Base-by-base conservation (phyloP, 2,113 vertebrate species). In the Campylorhamphus procurvoides region DNA sequence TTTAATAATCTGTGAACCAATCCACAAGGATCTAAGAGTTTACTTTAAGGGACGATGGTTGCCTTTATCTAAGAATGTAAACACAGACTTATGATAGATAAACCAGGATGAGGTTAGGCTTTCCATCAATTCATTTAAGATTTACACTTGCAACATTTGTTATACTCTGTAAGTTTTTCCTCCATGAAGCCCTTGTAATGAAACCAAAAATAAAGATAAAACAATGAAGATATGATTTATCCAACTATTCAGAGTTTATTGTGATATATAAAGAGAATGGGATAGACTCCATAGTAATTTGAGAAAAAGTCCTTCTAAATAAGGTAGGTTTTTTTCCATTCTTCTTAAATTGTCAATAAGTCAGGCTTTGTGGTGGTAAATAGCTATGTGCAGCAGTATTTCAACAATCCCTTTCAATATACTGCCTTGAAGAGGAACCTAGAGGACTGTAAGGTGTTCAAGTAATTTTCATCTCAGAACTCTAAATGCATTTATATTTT, bases 1-100 rank as follows among this genome's bases (percentile, higher is more conserved):
- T 92, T n/a, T 93, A 93, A 92, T 92, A 97, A 87, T 87, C 33
- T 35, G 35, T 78, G 35, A 92, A 95, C 87, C 79, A 92, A 94
- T 87, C 84, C 6, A 12, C 63, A 56, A 75, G 39, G 44, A 81
- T 74, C 72, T 84, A 39, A 8, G 7, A 74, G 47, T 71, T 92
- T 68, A 92, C 80, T 93, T 92, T 92, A 74, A 94, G 47, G 27
- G 56, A 87, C 67, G 55, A 84, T 0, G 3, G 23, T 89, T 92
- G 50, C 42, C 59, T 93, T 84, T 94, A 87, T 86, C 66, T 90
- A 62, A 68, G 52, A 94, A 92, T 62, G 76, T 81, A 96, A 95
- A 90, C 60, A 66, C 90, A 80, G 40, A 73, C 20, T 15, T 90
- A 35, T 73, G 80, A 47, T 67, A 90, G 82, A 83, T 86, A 90